Evolutionary conservation across 2,888 invertebrate genomes (phyloP), one percentile per base, ranked within the genome.

Genomic region (Oligia latruncula): DNA sequence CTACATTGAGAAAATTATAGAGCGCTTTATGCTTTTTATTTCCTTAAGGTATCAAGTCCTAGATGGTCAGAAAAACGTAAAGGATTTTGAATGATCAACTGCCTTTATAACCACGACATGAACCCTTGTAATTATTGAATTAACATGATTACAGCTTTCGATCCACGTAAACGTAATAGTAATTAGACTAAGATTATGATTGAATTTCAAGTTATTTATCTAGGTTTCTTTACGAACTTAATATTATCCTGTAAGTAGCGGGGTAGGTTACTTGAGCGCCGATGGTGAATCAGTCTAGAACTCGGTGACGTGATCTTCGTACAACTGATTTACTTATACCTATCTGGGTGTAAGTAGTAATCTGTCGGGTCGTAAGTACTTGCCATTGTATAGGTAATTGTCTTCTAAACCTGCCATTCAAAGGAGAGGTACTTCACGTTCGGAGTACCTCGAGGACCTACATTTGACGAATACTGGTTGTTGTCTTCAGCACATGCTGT

Each of bases 1-100:
- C 46, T 71, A 62, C 55, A 65, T 40, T 43, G 15, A 65, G 46
- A 29, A 71, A 72, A 74, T 74, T 71, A 81, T 77, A 77, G 35
- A 81, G 43, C n/a, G 11, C 17, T 15, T 1, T 13, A 3, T 29
- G 52, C 52, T 52, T 60, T 78, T 46, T 46, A 64, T 73, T 81
- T 52, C 64, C n/a, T 49, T 15, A 17, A 8, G 8, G 4, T 17
- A 20, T 29, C 35, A 58, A 9, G 46, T 62, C 3, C 8, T 23
- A 29, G 20, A 65, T 58, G 23, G 20, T 15, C 46, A 46, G 4
- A 20, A 35, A 35, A 17, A 49, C 6, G 13, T 15, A 20, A 23
- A 43, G 15, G 11, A 9, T 43, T 52, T 74, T 29, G 9, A 70
- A 43, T 23, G 5, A 29, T 29, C 17, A 17, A 46, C 29, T 9